Conservation (phyloP, 2,113 vertebrate genomes). For the Paratilapia polleni region DNA sequence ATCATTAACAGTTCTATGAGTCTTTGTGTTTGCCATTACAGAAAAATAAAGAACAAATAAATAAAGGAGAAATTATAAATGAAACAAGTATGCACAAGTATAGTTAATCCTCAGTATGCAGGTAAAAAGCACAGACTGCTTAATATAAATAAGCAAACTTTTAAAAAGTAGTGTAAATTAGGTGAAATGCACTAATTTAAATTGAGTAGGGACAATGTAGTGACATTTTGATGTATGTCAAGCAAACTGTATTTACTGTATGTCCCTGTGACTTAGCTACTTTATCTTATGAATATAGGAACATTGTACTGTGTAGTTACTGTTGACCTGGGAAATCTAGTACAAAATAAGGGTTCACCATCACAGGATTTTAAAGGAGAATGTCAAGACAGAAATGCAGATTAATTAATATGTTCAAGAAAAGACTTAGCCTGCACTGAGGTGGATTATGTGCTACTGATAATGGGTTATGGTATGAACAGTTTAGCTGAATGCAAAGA, state of each 20-base stretch:
- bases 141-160: neutral
- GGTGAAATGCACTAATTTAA: too few relatives aligned
- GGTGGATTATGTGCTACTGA: neutral
- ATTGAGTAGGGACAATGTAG: too few relatives aligned
- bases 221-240: too few relatives aligned
- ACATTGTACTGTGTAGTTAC: neutral
- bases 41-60: neutral
- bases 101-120: neutral
- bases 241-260: neutral
- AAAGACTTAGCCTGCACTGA: neutral
- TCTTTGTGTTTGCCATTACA: too few relatives aligned
- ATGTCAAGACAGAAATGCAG: neutral
- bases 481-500: conserved; percentile 54
- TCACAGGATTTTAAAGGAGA: neutral
- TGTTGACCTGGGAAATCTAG: neutral
- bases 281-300: neutral
- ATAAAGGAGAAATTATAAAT: neutral
- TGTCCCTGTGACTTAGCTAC: neutral
- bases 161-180: neutral
- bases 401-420: neutral
- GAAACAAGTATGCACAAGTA: neutral
- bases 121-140: neutral
- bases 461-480: conserved; percentile 15
- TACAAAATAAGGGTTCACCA: neutral
- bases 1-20: too few relatives aligned